Conservation (phyloP, 92 coral and sea anemone genomes). For the Virgularia gustaviana region DNA sequence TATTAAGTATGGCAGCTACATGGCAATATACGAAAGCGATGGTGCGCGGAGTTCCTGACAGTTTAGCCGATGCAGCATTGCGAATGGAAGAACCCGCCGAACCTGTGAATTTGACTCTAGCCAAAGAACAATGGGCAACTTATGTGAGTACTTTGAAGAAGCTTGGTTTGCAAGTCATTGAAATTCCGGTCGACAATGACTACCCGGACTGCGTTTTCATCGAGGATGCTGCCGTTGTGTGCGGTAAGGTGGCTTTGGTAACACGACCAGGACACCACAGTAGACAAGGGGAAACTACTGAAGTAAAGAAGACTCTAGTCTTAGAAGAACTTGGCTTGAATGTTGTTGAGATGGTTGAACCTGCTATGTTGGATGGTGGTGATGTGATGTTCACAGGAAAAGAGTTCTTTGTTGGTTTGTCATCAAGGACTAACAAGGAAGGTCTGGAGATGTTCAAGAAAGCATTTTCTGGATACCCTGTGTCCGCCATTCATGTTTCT, state of each 20-base stretch:
- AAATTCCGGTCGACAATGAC: conserved; percentile 63
- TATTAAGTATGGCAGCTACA: conserved; percentile 1
- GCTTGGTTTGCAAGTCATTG: conserved; percentile 66
- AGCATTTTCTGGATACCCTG: conserved; percentile 73
- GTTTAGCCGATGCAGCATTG: conserved; percentile 69
- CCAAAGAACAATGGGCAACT: conserved; percentile 56
- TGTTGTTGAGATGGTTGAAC: conserved; percentile 66
- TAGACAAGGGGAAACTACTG: conserved; percentile 65
- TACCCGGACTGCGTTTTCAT: conserved; percentile 91
- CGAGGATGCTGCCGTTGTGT: conserved; percentile 81
- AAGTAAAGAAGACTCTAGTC: conserved; percentile 55
- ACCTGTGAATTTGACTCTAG: conserved; percentile 60
- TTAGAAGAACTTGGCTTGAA: conserved; percentile 60
- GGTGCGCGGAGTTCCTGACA: conserved; percentile 70
- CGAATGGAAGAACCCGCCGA: conserved; percentile 57
- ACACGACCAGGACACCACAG: conserved; percentile 64
- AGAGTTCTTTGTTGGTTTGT: conserved; percentile 87
- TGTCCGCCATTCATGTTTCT: conserved; percentile 50
- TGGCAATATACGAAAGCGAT: conserved; percentile 74
- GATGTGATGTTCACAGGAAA: conserved; percentile 92
- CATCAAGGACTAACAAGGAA: conserved; percentile 57
- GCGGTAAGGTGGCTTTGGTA: conserved; percentile 67
- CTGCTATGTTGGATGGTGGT: conserved; percentile 84
- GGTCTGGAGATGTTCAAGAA: conserved; percentile 59
- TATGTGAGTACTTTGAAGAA: conserved; percentile 64